phyloP scores from a whole-genome alignment of 2,888 invertebrate species.

The Erebia epiphron region DNA sequence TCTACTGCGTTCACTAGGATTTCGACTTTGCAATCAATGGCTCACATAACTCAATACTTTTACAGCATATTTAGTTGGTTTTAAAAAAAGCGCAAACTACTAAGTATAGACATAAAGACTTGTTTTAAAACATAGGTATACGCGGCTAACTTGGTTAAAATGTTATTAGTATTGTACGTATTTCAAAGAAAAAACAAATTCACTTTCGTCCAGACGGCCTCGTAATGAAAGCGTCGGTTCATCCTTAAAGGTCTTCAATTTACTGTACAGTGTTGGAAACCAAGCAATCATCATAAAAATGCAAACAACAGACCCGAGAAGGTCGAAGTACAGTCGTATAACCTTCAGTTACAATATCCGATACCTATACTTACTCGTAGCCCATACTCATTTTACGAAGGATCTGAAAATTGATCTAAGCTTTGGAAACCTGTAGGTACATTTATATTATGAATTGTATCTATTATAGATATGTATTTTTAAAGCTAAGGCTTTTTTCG shows the following conservation, averaged over 20 bases:
- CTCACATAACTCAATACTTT: too few relatives aligned
- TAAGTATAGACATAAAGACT: too few relatives aligned
- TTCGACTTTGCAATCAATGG: too few relatives aligned
- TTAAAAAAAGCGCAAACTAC: background rate
- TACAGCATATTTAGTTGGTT: too few relatives aligned
- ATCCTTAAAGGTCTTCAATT: constrained; percentile 31
- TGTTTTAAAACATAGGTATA: too few relatives aligned
- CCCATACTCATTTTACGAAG: constrained; percentile 3
- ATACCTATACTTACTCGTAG: background rate
- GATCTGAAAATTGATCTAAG: constrained; percentile 17
- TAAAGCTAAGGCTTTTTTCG: too few relatives aligned
- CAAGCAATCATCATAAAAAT: constrained; percentile 37
- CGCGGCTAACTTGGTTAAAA: background rate
- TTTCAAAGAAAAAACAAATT: constrained; percentile 2
- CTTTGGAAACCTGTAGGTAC: constrained; percentile 4
- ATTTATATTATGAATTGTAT: background rate
- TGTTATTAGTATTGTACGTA: background rate
- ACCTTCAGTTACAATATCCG: constrained; percentile 18
- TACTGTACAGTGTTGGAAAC: constrained; percentile 27
- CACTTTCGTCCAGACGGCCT: background rate
- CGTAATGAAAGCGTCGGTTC: constrained; percentile 20
- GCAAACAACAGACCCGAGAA: constrained; percentile 28
- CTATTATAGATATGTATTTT: background rate
- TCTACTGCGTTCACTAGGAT: too few relatives aligned
- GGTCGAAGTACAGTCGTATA: constrained; percentile 10